Percentiles rank a stretch among this genome's conserved stretches.
These are phyloP conservation scores for Fabriciana adippe DNA, from an alignment of 2,888 invertebrate genomes.

Conservation along the genomic window DNA sequence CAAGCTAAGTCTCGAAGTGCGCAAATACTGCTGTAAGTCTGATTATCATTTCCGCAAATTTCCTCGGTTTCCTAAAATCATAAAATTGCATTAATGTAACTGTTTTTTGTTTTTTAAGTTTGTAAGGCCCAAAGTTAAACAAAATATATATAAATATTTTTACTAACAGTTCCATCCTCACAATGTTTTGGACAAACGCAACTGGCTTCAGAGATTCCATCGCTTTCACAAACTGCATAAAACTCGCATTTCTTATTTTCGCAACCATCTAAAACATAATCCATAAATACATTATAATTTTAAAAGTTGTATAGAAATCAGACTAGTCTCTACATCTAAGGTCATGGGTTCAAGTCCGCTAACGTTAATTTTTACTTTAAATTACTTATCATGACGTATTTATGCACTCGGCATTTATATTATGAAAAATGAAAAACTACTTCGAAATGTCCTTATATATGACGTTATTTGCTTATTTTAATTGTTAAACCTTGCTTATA, in stretches of 20 bases:
- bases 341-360: too few species aligned
- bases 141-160: neutral
- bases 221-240: conserved; percentile 89
- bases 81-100: conserved; percentile 51
- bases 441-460: too few species aligned
- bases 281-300: neutral
- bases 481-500: neutral
- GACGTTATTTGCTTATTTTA: too few species aligned
- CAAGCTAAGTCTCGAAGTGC: conserved; percentile 90
- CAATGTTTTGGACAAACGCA: conserved; percentile 85
- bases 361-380: too few species aligned
- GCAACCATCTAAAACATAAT: conserved; percentile 85
- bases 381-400: too few species aligned
- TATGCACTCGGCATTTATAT: too few species aligned
- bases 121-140: conserved; percentile 44
- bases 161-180: conserved; percentile 77
- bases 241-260: conserved; percentile 90
- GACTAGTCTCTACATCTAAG: too few species aligned
- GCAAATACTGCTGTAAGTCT: conserved; percentile 93
- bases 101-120: conserved; percentile 80
- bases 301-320: neutral
- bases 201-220: conserved; percentile 80
- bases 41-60: conserved; percentile 93
- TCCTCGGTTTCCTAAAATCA: conserved; percentile 79
- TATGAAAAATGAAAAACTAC: too few species aligned